phyloP scores from a whole-genome alignment of 2,113 vertebrate species.

The Gambusia holbrooki region DNA sequence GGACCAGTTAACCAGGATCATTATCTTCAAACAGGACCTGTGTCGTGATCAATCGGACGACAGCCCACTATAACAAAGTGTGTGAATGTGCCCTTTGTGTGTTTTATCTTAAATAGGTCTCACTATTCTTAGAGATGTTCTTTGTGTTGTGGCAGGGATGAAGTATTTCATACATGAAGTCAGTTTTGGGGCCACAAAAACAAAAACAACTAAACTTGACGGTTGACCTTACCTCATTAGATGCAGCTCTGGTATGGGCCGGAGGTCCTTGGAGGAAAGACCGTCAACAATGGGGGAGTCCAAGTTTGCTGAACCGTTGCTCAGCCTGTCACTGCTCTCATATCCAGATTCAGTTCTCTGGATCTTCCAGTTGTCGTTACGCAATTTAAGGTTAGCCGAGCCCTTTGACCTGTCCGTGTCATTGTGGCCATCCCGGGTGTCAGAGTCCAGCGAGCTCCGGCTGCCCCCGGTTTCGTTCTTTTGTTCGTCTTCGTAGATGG shows the following conservation, averaged over 20 bases:
- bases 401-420: conserved; percentile 81
- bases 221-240: conserved; percentile 80
- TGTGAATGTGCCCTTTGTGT: conserved; percentile 43
- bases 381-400: conserved; percentile 73
- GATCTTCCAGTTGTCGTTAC: conserved; percentile 87
- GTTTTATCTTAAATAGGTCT: conserved; percentile 52
- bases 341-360: conserved; percentile 94
- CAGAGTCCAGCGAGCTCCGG: conserved; percentile 86
- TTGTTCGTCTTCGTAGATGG: conserved; percentile 94
- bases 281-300: conserved; percentile 87
- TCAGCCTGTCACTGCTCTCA: conserved; percentile 92
- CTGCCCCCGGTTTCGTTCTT: conserved; percentile 85
- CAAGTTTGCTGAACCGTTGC: conserved; percentile 87
- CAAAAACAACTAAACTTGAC: background rate
- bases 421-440: conserved; percentile 75
- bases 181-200: too few species aligned
- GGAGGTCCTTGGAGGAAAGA: conserved; percentile 72
- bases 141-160: conserved; percentile 27
- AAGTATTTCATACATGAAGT: too few species aligned
- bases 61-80: conserved; percentile 44
- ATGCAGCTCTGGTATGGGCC: conserved; percentile 74
- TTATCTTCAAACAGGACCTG: conserved; percentile 55
- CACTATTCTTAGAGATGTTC: conserved; percentile 61
- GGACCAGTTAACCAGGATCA: conserved; percentile 47
- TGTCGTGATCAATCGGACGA: conserved; percentile 46